A percentile compares a stretch with the other conserved stretches of the same genome.
Conservation (phyloP, 2,797 vertebrate genomes). For the Sylvilagus floridanus region DNA sequence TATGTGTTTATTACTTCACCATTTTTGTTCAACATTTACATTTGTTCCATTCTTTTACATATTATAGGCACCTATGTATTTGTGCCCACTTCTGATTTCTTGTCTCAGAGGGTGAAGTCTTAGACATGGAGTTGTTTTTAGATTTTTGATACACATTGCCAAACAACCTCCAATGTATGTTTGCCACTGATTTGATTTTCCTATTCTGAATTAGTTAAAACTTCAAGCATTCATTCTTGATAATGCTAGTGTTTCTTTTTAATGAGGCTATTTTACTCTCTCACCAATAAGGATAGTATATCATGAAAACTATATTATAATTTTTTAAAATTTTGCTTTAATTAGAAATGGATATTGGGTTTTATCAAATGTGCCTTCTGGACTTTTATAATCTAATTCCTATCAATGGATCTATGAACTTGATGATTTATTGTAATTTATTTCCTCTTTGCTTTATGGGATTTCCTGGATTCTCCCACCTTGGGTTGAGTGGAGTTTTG, state of each 20-base stretch:
- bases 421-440: background rate
- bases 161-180: background rate
- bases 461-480: background rate
- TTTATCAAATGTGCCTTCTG: background rate
- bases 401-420: background rate
- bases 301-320: background rate
- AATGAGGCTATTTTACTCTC: background rate
- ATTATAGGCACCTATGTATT: background rate
- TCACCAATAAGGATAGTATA: background rate
- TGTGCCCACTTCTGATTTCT: background rate
- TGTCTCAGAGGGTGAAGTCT: background rate
- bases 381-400: background rate
- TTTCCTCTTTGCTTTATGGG: background rate
- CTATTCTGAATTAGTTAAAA: constrained; percentile 13
- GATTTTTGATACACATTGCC: background rate
- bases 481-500: too few relatives aligned
- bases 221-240: constrained; percentile 1
- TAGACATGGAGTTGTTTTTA: background rate
- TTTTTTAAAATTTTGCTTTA: background rate
- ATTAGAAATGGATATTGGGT: background rate
- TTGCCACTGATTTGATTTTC: background rate
- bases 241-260: background rate
- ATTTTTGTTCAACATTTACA: background rate
- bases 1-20: background rate
- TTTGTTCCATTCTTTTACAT: background rate